These are phyloP conservation scores for Himalopsyche tibetana DNA, from an alignment of 2,888 invertebrate genomes.

Conservation along the genomic window DNA sequence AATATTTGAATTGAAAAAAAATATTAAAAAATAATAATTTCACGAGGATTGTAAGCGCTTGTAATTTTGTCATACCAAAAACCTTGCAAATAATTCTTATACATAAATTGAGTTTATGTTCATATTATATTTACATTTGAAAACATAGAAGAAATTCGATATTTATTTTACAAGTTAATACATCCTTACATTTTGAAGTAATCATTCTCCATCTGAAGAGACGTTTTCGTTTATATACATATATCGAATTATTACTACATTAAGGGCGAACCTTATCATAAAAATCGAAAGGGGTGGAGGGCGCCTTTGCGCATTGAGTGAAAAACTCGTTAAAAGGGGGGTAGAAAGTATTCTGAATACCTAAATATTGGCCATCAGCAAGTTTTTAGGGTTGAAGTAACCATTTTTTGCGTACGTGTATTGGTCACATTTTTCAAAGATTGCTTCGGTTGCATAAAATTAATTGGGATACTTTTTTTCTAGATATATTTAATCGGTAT, in stretches of 20 bases:
- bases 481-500: no score
- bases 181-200: neutral
- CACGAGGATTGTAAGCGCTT: no score
- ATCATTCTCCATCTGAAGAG: neutral
- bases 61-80: no score
- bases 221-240: neutral
- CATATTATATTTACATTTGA: no score
- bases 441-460: neutral
- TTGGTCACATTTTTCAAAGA: neutral
- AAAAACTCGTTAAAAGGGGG: conserved; percentile 54
- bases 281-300: neutral
- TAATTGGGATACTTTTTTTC: neutral
- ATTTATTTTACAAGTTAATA: neutral
- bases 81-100: no score
- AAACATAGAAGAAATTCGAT: no score
- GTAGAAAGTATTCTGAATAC: conserved; percentile 52
- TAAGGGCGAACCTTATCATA: neutral
- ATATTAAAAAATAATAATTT: no score
- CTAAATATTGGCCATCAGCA: conserved; percentile 3
- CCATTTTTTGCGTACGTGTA: neutral
- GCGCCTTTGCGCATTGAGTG: conserved; percentile 25
- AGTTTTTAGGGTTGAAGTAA: neutral
- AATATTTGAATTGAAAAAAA: no score
- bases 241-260: conserved; percentile 11
- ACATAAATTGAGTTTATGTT: no score